phyloP scores from a whole-genome alignment of 2,888 invertebrate genomes.

The Oeneis ivallda region DNA sequence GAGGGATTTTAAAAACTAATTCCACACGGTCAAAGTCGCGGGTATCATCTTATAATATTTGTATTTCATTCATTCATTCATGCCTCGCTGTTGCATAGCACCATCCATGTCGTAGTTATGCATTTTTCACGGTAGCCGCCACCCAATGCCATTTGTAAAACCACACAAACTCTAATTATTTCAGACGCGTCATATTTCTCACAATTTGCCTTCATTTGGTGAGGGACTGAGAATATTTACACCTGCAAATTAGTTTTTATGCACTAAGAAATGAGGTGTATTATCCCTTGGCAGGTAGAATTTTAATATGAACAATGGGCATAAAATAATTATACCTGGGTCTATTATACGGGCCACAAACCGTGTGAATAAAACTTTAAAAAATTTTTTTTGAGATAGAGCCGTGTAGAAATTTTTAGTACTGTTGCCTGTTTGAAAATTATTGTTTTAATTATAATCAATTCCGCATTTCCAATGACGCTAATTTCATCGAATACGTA shows the following conservation, averaged over 20 bases:
- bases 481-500: too few relatives aligned
- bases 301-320: conserved; percentile 32
- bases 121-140: conserved; percentile 71
- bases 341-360: conserved; percentile 12
- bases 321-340: conserved; percentile 38
- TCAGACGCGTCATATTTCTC: conserved; percentile 65
- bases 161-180: conserved; percentile 61
- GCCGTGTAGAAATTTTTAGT: too few relatives aligned
- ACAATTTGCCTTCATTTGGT: conserved; percentile 55
- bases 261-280: conserved; percentile 2
- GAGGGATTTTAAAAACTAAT: too few relatives aligned
- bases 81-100: conserved; percentile 44
- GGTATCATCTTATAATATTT: too few relatives aligned
- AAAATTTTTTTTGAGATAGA: too few relatives aligned
- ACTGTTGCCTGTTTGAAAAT: background rate
- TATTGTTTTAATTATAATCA: background rate
- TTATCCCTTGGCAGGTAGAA: background rate
- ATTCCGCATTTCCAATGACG: too few relatives aligned
- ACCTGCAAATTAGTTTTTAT: conserved; percentile 37
- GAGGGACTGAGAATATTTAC: conserved; percentile 24
- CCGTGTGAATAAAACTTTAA: too few relatives aligned
- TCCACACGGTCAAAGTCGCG: too few relatives aligned
- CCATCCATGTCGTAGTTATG: conserved; percentile 54
- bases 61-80: too few relatives aligned
- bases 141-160: conserved; percentile 63